Evolutionary conservation across 2,113 vertebrate genomes (phyloP), one percentile per base, ranked within the genome.

Genomic region (Neotoma lepida): DNA sequence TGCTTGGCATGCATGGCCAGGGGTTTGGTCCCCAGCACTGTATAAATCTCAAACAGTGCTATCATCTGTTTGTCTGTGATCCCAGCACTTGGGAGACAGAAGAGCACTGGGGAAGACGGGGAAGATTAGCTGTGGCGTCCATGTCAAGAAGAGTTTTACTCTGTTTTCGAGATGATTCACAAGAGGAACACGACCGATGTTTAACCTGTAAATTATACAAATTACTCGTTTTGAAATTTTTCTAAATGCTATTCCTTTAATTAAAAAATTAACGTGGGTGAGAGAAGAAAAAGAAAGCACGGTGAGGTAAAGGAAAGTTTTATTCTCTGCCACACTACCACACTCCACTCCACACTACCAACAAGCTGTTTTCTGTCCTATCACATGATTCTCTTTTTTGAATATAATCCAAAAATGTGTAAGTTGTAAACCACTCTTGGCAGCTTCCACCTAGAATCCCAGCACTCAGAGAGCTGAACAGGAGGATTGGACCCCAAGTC

Each of bases 61-160:
- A 6, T 2, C 3, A 15, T 78, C 49, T 9, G 20, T 73, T 1
- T 41, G 22, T 17, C 44, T 77, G 54, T 58, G 26, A 54, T 3
- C 2, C 49, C 51, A 56, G 49, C 46, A 78, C 35, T 6, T 6
- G 35, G 51, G 35, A 81, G 51, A 35, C 18, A 26, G 78, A 18
- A 33, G 4, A 30, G 13, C 49, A 33, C 35, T 61, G 78, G 35
- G 10, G 33, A 35, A 71, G n/a, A 35, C 77, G 20, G 74, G n/a
- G 51, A 76, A 85, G n/a, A 30, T 68, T 68, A 92, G 4, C 22
- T 70, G 6, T 14, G n/a, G 12, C 24, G 0, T 15, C 74, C 14
- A 78, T 12, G 4, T 74, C 86, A 93, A 89, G n/a, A 95, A 94
- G 35, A 92, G 66, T 70, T 96, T 70, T 96, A 74, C 30, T 70